Conservation (phyloP, 2,888 invertebrate genomes). For the Tinea trinotella region DNA sequence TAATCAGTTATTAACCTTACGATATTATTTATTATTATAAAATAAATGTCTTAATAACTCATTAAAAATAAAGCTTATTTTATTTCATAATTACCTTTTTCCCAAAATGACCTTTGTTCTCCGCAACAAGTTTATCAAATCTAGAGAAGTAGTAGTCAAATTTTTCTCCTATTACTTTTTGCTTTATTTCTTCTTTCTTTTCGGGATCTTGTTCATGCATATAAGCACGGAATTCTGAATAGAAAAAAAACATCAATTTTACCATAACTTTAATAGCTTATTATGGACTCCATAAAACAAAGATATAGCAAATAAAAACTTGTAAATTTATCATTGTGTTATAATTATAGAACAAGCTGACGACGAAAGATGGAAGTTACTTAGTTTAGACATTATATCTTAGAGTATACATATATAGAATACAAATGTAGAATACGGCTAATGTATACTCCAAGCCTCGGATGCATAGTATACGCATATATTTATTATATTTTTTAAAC, state of each 20-base stretch:
- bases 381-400: too few relatives aligned
- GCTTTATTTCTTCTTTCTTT: conserved; percentile 12
- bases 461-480: too few relatives aligned
- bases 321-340: not conserved
- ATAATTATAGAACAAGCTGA: not conserved
- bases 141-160: conserved; percentile 14
- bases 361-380: too few relatives aligned
- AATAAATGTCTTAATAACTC: too few relatives aligned
- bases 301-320: too few relatives aligned
- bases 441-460: too few relatives aligned
- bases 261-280: not conserved
- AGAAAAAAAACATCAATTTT: not conserved
- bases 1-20: not conserved
- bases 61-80: not conserved
- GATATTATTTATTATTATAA: too few relatives aligned
- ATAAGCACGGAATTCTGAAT: conserved; percentile 1
- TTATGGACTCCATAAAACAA: not conserved
- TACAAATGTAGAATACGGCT: too few relatives aligned
- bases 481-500: too few relatives aligned
- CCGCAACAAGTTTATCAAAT: conserved; percentile 10
- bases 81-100: conserved; percentile 5
- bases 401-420: too few relatives aligned
- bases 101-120: conserved; percentile 17
- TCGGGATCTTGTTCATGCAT: conserved; percentile 5
- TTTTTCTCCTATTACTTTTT: conserved; percentile 8